These are phyloP conservation scores for Apocrypta bakeri DNA, from an alignment of 1,140 invertebrate genomes.

Conservation along the genomic window DNA sequence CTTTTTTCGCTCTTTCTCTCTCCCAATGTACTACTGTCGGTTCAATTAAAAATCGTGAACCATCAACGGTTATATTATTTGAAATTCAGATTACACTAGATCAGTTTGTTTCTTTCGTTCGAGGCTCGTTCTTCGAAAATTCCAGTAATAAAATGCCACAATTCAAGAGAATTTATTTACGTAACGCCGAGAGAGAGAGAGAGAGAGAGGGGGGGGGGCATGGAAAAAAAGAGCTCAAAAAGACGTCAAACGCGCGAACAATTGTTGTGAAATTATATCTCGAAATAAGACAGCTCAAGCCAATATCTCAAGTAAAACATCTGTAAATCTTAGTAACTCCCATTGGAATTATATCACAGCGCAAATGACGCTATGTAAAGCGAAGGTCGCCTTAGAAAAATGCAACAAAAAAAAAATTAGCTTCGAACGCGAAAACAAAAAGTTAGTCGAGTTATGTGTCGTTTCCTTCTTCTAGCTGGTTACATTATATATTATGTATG, in stretches of 20 bases:
- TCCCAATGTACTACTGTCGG: no score
- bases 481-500: not conserved
- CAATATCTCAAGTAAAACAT: not conserved
- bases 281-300: not conserved
- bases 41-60: not conserved
- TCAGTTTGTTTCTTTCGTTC: not conserved
- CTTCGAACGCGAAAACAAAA: not conserved
- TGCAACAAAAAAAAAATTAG: not conserved
- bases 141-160: not conserved
- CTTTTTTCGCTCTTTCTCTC: no score
- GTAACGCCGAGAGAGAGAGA: not conserved
- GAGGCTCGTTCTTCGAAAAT: not conserved
- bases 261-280: slow-evolving; percentile 13
- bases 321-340: not conserved
- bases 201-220: not conserved
- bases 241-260: not conserved
- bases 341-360: not conserved
- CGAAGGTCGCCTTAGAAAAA: slow-evolving; percentile 4
- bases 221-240: not conserved
- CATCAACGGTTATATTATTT: not conserved
- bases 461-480: not conserved
- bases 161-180: not conserved
- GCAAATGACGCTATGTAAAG: not conserved
- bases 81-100: not conserved
- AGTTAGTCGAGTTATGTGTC: not conserved